phyloP scores from a whole-genome alignment of 1,140 invertebrate species.

The Cotesia chilonis region DNA sequence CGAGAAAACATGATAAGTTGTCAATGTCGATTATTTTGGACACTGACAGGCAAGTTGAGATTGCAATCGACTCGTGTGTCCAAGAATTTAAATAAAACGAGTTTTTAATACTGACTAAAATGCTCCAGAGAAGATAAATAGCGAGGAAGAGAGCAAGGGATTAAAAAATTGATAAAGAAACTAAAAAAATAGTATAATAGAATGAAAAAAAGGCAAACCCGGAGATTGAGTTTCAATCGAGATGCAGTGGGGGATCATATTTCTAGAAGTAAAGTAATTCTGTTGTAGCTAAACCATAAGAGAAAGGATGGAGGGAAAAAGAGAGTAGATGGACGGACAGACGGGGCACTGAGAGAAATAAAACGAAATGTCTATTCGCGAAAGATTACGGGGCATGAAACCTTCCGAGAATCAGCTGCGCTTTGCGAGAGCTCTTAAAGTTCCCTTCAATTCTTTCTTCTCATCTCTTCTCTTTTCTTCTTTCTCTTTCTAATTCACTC shows the following conservation, averaged over 20 bases:
- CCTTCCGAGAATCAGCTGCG: slow-evolving; percentile 34
- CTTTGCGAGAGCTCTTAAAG: slow-evolving; percentile 32
- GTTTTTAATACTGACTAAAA: too few relatives aligned
- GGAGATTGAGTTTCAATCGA: slow-evolving; percentile 29
- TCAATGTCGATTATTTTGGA: slow-evolving; percentile 22
- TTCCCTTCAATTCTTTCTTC: slow-evolving; percentile 13
- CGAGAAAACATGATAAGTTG: slow-evolving; percentile 8
- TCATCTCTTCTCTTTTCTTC: slow-evolving; percentile 9
- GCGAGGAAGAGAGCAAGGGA: too few relatives aligned
- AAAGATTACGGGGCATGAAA: slow-evolving; percentile 37
- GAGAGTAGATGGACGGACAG: slow-evolving; percentile 12
- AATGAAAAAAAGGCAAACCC: neutral
- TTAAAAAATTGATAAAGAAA: neutral
- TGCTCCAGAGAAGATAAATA: neutral
- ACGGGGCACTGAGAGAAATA: slow-evolving; percentile 17
- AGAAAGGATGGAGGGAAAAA: slow-evolving; percentile 4
- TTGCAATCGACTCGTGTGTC: slow-evolving; percentile 20
- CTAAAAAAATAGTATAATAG: neutral
- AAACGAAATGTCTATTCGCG: slow-evolving; percentile 35
- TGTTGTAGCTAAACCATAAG: slow-evolving; percentile 13
- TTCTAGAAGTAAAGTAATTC: slow-evolving; percentile 27
- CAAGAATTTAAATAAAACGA: slow-evolving; percentile 21
- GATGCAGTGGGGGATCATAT: slow-evolving; percentile 27
- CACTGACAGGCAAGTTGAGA: slow-evolving; percentile 24
- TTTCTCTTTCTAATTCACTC: slow-evolving; percentile 1